phyloP scores from a whole-genome alignment of 2,888 invertebrate species.

The Eristalis intricaria region DNA sequence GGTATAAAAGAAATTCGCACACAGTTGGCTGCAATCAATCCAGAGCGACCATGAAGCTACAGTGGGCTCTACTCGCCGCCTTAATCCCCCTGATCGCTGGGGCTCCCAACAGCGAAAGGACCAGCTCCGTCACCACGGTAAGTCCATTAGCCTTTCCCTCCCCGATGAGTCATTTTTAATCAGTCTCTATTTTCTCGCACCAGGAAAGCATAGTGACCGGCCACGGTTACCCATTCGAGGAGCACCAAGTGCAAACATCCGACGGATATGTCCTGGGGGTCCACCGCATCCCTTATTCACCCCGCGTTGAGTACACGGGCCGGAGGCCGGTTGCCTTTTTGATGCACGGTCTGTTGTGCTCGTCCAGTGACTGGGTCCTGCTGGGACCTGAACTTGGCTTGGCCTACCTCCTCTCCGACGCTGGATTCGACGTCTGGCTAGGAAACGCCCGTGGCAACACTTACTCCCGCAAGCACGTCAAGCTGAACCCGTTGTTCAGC shows the following conservation, averaged over 20 bases:
- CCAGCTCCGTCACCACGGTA: conserved; percentile 76
- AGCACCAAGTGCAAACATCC: conserved; percentile 83
- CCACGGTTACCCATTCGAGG: conserved; percentile 78
- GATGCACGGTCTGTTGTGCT: conserved; percentile 77
- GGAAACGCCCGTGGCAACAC: conserved; percentile 78
- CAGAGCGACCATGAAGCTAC: conserved; percentile 25
- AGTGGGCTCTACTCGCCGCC: conserved; percentile 11
- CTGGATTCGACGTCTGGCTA: conserved; percentile 78
- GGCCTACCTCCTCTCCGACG: conserved; percentile 76
- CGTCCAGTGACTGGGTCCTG: conserved; percentile 77
- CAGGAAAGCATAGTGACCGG: conserved; percentile 50
- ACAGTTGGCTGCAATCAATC: background rate
- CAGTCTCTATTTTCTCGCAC: background rate
- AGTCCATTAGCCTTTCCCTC: background rate
- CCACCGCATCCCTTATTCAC: conserved; percentile 77
- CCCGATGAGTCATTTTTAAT: conserved; percentile 30
- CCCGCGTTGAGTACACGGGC: conserved; percentile 53
- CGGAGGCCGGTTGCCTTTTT: conserved; percentile 75
- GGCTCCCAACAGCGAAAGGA: conserved; percentile 30
- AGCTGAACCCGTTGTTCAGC: conserved; percentile 70
- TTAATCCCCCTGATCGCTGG: conserved; percentile 26
- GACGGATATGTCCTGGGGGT: conserved; percentile 77
- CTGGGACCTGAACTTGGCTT: conserved; percentile 74
- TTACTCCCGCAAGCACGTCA: conserved; percentile 75
- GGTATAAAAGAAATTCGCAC: conserved; percentile 43